Evolutionary conservation across 2,113 vertebrate genomes (phyloP), one percentile per base, ranked within the genome.

Genomic region (Lagopus leucura): DNA sequence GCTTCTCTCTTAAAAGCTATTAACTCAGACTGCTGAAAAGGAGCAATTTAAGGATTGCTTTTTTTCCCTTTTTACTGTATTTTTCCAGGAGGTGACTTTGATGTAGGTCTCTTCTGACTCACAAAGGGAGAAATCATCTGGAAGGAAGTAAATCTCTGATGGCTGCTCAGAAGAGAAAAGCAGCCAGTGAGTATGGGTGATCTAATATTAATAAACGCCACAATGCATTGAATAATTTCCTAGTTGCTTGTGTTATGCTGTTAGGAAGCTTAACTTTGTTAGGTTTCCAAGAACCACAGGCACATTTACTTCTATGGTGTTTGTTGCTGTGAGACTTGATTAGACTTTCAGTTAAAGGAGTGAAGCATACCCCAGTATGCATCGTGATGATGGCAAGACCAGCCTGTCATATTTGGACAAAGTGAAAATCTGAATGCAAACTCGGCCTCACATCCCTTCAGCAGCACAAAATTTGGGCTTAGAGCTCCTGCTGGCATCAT

Each of bases 41-140:
- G 71, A 94, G 77, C 84, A 85, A 74, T 94, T 96, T 94, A 88
- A 69, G 75, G 57, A 28, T 20, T 75, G 52, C 67, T 24, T 27
- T 61, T 36, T 47, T n/a, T 80, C 80, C 45, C 25, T 86, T 89
- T 89, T 91, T 76, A 86, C 89, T 91, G 88, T 93, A 48, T 91
- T 95, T 95, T 96, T 95, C 89, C 85, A 50, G 65, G 71, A 48
- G 76, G 91, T 88, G 8, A 83, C 57, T 95, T 84, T 88, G 63
- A 43, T 60, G 50, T 76, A 47, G 34, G 70, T 91, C 89, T 60
- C 70, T 76, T 86, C 79, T 88, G 85, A 95, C 57, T 83, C n/a
- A 70, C 36, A 79, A 66, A 85, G 28, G 48, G 76, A 91, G 83
- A 93, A 94, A 84, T 90, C 19, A 28, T 81, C 89, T 79, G 85